Base-by-base conservation (phyloP, 1,140 invertebrate species). In the Uloborus diversus region DNA sequence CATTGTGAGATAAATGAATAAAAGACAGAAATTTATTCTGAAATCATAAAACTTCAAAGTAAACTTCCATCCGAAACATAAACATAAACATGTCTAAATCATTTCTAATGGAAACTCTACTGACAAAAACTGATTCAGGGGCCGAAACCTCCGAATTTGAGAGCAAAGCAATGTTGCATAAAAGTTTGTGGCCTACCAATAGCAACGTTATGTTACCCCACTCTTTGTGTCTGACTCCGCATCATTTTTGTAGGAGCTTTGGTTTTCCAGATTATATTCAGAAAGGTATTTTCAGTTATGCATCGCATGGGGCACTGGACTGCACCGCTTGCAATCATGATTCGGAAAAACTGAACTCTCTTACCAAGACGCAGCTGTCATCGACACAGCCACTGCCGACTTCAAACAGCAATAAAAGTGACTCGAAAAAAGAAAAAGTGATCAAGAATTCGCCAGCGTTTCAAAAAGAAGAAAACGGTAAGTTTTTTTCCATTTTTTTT, bases 31-130 rank as follows among this genome's bases (percentile, higher is more conserved):
- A 2, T 42, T 42, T 42, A 42, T 13, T 9, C 17, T 42, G 9
- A 13, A 13, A 9, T 13, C 1, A 13, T 1, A 42, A 13, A 17
- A 42, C 9, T 13, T 13, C 9, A 17, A 0, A 42, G 37, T 42
- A 13, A 2, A 42, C 9, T 13, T 42, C 9, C 9, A 42, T 42
- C 9, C 9, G 11, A 17, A 53, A n/a, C 13, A 1, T 53, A 4
- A 57, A 14, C 5, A 11, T 35, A 53, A 42, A n/a, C 28, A 73
- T 73, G 69, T 73, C 69, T 20, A 73, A 61, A 47, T 73, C 69
- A 11, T 73, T 73, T 47, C 20, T 61, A 28, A 30, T 73, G 14
- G 69, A 73, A 20, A 17, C 69, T n/a, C 33, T 73, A 7, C 47
- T 73, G 27, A 73, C 33, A 14, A 73, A 73, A 14, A 47, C 14